phyloP scores from a whole-genome alignment of 2,888 invertebrate species.

The Acheta domesticus region DNA sequence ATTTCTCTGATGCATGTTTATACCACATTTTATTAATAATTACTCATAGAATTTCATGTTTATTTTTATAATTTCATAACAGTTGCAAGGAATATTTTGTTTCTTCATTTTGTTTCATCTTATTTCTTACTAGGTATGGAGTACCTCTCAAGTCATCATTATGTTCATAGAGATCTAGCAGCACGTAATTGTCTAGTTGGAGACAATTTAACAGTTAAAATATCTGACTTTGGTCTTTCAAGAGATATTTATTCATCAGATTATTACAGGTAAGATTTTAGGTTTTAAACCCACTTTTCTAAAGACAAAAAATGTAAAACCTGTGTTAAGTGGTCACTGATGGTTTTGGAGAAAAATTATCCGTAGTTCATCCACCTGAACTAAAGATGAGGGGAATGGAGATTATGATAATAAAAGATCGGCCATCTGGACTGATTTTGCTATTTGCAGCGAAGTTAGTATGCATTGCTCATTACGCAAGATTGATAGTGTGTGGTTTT shows the following conservation, averaged over 20 bases:
- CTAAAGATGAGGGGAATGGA: not conserved
- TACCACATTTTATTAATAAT: no score
- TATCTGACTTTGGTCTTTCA: slow-evolving; percentile 93
- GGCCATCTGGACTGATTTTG: not conserved
- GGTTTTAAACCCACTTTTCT: not conserved
- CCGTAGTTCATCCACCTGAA: not conserved
- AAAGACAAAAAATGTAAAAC: not conserved
- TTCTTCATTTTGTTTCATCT: not conserved
- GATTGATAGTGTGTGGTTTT: no score
- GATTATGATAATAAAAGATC: not conserved
- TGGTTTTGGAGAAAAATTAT: not conserved
- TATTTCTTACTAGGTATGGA: slow-evolving; percentile 64
- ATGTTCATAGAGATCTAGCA: slow-evolving; percentile 94
- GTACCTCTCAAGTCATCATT: slow-evolving; percentile 84
- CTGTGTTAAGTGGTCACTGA: no score
- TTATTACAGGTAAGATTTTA: slow-evolving; percentile 65
- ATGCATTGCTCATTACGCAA: no score
- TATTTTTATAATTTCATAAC: no score
- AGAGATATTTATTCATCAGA: slow-evolving; percentile 90
- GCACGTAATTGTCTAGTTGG: slow-evolving; percentile 95
- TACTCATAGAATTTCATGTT: no score
- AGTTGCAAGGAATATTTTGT: no score
- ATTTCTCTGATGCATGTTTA: no score
- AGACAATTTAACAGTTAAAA: slow-evolving; percentile 91
- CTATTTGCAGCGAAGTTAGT: no score